Conservation (phyloP, 30 jellyfish, hydroid and myxozoan species). For the Turritopsis dohrnii region DNA sequence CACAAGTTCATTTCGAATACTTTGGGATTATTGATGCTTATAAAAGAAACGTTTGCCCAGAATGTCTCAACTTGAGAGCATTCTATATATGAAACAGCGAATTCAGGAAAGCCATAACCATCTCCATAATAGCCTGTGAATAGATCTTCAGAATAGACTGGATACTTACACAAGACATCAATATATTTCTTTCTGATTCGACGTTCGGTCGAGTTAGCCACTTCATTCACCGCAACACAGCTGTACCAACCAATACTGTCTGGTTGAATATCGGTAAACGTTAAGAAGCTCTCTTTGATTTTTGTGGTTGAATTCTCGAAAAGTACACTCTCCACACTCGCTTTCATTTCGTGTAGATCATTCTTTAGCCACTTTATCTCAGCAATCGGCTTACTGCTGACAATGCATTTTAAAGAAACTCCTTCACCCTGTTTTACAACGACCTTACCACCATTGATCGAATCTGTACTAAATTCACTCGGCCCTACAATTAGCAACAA, state of each 20-base stretch:
- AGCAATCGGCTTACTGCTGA: constrained; percentile 5
- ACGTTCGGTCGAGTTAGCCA: constrained; percentile 30
- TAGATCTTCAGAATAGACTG: background rate
- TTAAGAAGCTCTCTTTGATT: constrained; percentile 37
- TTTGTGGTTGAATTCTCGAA: constrained; percentile 17
- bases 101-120: too few relatives aligned
- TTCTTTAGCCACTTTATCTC: constrained; percentile 6
- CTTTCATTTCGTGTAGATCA: background rate
- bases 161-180: constrained; percentile 63
- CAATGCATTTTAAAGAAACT: constrained; percentile 25
- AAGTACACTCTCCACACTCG: background rate
- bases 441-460: background rate
- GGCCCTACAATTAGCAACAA: background rate
- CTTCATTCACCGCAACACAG: constrained; percentile 55
- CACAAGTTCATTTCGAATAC: too few relatives aligned
- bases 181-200: constrained; percentile 16
- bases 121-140: too few relatives aligned
- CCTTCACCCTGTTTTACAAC: background rate
- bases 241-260: constrained; percentile 48
- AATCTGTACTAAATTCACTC: background rate
- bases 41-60: background rate
- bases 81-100: too few relatives aligned
- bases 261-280: constrained; percentile 24
- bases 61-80: too few relatives aligned
- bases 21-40: background rate